Conservation (phyloP, 2,888 invertebrate species). For the Candidula unifasciata region DNA sequence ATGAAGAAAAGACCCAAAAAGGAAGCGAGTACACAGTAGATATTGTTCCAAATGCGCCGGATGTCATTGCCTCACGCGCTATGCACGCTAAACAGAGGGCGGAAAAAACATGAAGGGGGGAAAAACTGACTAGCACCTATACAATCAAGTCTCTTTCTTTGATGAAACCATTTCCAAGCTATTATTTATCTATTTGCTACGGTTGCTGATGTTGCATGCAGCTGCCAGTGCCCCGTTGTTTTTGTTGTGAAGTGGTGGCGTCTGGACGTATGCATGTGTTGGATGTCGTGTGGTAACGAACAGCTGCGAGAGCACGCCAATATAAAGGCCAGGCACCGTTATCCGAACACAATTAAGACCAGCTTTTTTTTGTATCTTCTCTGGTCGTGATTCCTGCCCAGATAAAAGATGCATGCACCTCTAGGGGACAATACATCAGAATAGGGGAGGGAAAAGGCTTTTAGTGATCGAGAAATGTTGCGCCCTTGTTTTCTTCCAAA, state of each 20-base stretch:
- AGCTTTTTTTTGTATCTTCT: conserved; percentile 47
- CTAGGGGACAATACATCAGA: conserved; percentile 26
- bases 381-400: conserved; percentile 36
- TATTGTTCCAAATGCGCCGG: conserved; percentile 39
- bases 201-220: conserved; percentile 46
- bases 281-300: conserved; percentile 35
- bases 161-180: conserved; percentile 46
- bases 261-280: conserved; percentile 35
- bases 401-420: conserved; percentile 51
- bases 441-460: conserved; percentile 36
- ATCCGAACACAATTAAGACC: conserved; percentile 41
- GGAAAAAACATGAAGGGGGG: background rate
- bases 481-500: conserved; percentile 17
- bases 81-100: conserved; percentile 13
- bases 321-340: conserved; percentile 36
- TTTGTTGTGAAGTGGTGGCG: conserved; percentile 44
- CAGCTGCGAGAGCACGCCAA: conserved; percentile 38
- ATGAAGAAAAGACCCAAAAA: conserved; percentile 4
- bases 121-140: conserved; percentile 25
- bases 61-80: conserved; percentile 39
- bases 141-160: conserved; percentile 36
- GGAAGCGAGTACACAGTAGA: conserved; percentile 34
- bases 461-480: conserved; percentile 37
- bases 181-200: conserved; percentile 52
- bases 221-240: conserved; percentile 43